Percentiles rank a stretch among this genome's conserved stretches.
Evolutionary conservation across 2,888 invertebrate genomes (phyloP).

Genomic region (Phengaris alcon): DNA sequence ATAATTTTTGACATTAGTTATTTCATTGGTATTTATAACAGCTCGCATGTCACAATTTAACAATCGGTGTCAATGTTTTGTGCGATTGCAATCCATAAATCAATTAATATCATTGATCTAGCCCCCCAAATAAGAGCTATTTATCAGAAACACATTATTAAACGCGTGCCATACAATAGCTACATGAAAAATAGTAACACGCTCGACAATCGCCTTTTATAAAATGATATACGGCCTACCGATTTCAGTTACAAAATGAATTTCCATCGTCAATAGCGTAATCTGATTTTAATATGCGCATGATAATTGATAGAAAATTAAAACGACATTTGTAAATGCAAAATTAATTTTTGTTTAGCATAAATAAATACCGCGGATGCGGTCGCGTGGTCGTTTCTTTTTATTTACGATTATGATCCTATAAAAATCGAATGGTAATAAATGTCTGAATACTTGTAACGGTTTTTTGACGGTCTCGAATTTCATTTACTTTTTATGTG

Average conservation of each 20-base stretch:
- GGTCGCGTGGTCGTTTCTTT: constrained; percentile 51
- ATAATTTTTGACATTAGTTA: not conserved
- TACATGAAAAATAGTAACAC: constrained; percentile 60
- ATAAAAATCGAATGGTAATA: constrained; percentile 28
- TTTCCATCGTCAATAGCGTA: constrained; percentile 39
- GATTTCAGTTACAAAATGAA: constrained; percentile 45
- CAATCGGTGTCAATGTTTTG: constrained; percentile 57
- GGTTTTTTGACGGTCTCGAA: constrained; percentile 27
- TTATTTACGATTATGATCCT: constrained; percentile 39
- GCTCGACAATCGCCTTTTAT: constrained; percentile 63
- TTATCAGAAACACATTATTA: constrained; percentile 65
- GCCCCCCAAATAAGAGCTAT: constrained; percentile 63
- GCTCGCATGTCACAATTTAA: constrained; percentile 50
- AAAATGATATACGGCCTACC: constrained; percentile 59
- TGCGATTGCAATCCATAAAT: constrained; percentile 59
- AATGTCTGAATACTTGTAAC: constrained; percentile 17
- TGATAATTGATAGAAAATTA: constrained; percentile 67
- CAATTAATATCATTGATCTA: constrained; percentile 61
- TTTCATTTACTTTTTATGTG: constrained; percentile 4
- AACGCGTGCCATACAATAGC: constrained; percentile 62
- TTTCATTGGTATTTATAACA: not conserved
- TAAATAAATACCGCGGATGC: constrained; percentile 55
- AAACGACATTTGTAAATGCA: constrained; percentile 59
- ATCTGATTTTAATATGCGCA: constrained; percentile 46
- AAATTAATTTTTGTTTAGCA: constrained; percentile 55